Conservation (phyloP, 2,888 invertebrate genomes). For the Margaritifera margaritifera region DNA sequence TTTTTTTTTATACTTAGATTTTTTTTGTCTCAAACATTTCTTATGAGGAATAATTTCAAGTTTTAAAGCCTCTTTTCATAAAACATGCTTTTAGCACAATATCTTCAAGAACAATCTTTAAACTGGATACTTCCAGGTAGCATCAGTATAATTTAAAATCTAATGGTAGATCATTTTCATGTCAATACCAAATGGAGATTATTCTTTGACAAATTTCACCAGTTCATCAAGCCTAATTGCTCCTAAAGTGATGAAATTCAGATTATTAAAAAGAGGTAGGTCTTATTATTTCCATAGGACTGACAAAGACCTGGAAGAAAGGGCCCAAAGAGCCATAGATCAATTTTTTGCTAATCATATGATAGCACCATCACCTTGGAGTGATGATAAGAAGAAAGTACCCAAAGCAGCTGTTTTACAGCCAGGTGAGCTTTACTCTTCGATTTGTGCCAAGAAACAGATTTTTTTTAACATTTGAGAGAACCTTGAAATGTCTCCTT, state of each 20-base stretch:
- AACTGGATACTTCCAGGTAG: too few relatives aligned
- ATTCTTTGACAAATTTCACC: neutral
- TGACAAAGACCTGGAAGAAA: conserved; percentile 59
- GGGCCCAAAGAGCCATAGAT: conserved; percentile 66
- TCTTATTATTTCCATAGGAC: conserved; percentile 34
- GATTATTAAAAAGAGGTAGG: neutral
- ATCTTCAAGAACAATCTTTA: too few relatives aligned
- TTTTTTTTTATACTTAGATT: too few relatives aligned
- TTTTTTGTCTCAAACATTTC: too few relatives aligned
- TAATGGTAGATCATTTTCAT: neutral
- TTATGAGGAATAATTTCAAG: too few relatives aligned
- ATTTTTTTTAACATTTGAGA: too few relatives aligned
- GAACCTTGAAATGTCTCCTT: too few relatives aligned
- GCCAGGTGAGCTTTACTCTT: conserved; percentile 4
- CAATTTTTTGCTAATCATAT: conserved; percentile 62
- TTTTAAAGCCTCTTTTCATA: too few relatives aligned
- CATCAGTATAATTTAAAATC: neutral
- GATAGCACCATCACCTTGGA: conserved; percentile 68
- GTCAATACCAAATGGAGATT: neutral
- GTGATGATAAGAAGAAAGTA: conserved; percentile 29
- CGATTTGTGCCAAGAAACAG: neutral
- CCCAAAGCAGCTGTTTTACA: conserved; percentile 36
- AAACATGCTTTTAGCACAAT: too few relatives aligned
- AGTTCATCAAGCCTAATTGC: neutral
- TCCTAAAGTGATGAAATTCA: conserved; percentile 1